phyloP scores from a whole-genome alignment of 2,888 invertebrate species.

The Leptogaster cylindrica region DNA sequence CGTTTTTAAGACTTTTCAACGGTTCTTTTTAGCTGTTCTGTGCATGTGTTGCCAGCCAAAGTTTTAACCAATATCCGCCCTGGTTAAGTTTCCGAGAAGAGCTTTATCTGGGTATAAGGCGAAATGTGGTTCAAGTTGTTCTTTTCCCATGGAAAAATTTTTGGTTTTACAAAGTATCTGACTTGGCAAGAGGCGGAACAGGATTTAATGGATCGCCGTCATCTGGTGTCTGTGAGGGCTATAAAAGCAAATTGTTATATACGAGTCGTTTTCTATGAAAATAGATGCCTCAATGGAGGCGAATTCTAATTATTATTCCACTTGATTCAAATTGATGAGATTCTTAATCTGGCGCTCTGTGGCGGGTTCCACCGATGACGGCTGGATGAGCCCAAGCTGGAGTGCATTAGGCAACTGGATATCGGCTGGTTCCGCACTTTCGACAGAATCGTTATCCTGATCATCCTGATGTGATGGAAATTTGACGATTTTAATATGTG shows the following conservation, averaged over 20 bases:
- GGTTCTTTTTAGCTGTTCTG: slow-evolving; percentile 34
- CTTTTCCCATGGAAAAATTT: slow-evolving; percentile 36
- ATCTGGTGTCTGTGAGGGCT: slow-evolving; percentile 35
- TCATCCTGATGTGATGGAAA: too few relatives aligned
- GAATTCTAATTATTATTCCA: slow-evolving; percentile 39
- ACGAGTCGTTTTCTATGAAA: slow-evolving; percentile 31
- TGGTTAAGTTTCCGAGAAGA: slow-evolving; percentile 29
- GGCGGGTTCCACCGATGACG: background rate
- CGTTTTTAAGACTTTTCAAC: slow-evolving; percentile 27
- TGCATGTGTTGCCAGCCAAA: slow-evolving; percentile 33
- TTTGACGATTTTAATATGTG: too few relatives aligned
- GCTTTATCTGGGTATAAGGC: slow-evolving; percentile 13
- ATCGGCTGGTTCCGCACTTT: background rate
- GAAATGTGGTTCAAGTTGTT: slow-evolving; percentile 40
- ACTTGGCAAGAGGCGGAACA: slow-evolving; percentile 33
- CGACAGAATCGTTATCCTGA: too few relatives aligned
- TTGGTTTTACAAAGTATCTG: slow-evolving; percentile 37
- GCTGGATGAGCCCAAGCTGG: background rate
- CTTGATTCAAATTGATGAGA: slow-evolving; percentile 38
- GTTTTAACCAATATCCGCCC: slow-evolving; percentile 40
- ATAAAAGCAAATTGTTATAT: slow-evolving; percentile 40
- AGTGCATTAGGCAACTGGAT: background rate
- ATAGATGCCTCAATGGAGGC: slow-evolving; percentile 17
- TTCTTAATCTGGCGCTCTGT: background rate
- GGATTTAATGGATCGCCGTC: slow-evolving; percentile 39